Evolutionary conservation across 2,113 vertebrate genomes (phyloP), one percentile per base, ranked within the genome.

Genomic region (Fulmarus glacialis): DNA sequence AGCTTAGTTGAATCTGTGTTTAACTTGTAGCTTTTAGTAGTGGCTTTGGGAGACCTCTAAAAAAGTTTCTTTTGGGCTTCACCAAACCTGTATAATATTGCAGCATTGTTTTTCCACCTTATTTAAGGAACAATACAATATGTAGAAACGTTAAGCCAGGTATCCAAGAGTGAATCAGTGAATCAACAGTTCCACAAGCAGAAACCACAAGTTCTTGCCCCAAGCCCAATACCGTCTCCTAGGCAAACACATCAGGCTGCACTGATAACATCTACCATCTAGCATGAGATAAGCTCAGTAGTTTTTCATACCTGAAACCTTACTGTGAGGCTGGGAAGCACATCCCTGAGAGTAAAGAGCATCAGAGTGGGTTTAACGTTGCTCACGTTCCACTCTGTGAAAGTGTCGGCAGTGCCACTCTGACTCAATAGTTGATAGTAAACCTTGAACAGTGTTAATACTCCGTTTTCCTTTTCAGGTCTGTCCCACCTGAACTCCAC

Each of bases 401-500:
- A 77, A 68, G 71, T 47, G 26, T 73, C 59, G 47, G 75, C 85
- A 40, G 66, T 32, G 27, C 36, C 58, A 32, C 60, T 98, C 66
- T 90, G 87, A 79, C 87, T 97, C 52, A 80, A 45, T 22, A 98
- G 63, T 40, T 96, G 97, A 70, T 98, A 98, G 85, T 94, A 96
- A 94, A 98, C 81, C 48, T 92, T 96, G 68, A 96, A 98, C 45
- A 94, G 96, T 1, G 26, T 97, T 91, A 98, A 79, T 53, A 95
- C 60, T 50, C 98, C 98, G 2, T 98, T 98, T 50, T 87, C 77
- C 40, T 40, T 95, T 77, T 96, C 90, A 78, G 98, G 98, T 27
- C 90, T 95, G 89, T 97, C 96, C 98, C 98, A 98, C 52, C 97
- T 97, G 85, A 98, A 96, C 80, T 98, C 97, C 62, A 98, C 94